Evolutionary conservation across 2,888 invertebrate genomes (phyloP).

Genomic region (Anticlea derivata): DNA sequence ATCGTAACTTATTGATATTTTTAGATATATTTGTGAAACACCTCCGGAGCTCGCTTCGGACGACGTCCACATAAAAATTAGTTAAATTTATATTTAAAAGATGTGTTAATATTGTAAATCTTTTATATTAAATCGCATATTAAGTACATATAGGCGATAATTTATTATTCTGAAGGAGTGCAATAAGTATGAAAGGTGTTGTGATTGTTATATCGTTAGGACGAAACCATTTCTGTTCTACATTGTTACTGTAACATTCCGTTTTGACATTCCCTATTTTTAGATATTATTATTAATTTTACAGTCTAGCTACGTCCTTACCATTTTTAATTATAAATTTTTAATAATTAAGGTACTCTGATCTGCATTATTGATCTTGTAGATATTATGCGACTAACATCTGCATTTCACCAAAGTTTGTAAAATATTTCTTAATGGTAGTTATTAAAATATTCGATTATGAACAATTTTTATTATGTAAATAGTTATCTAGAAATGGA

Average conservation of each 20-base stretch:
- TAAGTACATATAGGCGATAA: slow-evolving; percentile 75
- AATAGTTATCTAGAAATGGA: slow-evolving; percentile 76
- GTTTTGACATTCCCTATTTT: slow-evolving; percentile 44
- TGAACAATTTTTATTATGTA: slow-evolving; percentile 80
- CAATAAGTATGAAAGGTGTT: slow-evolving; percentile 81
- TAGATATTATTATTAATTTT: slow-evolving; percentile 35
- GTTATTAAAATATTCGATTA: slow-evolving; percentile 71
- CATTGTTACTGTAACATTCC: slow-evolving; percentile 77
- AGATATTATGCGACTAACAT: slow-evolving; percentile 73
- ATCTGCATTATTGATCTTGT: slow-evolving; percentile 40
- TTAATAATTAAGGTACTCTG: slow-evolving; percentile 35
- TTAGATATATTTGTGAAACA: slow-evolving; percentile 54
- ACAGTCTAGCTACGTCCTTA: slow-evolving; percentile 37
- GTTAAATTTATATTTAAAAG: slow-evolving; percentile 80
- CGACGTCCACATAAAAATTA: slow-evolving; percentile 70
- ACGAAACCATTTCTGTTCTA: slow-evolving; percentile 60
- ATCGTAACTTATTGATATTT: slow-evolving; percentile 44
- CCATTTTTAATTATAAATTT: slow-evolving; percentile 35
- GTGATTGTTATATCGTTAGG: slow-evolving; percentile 79
- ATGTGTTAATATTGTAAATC: slow-evolving; percentile 83
- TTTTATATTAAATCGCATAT: slow-evolving; percentile 74
- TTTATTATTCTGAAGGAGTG: slow-evolving; percentile 81
- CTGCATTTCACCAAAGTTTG: slow-evolving; percentile 83
- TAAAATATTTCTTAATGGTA: slow-evolving; percentile 82
- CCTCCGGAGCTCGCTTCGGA: slow-evolving; percentile 50